Evolutionary conservation across 2,888 invertebrate genomes (phyloP).

Genomic region (Miltochrista miniata): DNA sequence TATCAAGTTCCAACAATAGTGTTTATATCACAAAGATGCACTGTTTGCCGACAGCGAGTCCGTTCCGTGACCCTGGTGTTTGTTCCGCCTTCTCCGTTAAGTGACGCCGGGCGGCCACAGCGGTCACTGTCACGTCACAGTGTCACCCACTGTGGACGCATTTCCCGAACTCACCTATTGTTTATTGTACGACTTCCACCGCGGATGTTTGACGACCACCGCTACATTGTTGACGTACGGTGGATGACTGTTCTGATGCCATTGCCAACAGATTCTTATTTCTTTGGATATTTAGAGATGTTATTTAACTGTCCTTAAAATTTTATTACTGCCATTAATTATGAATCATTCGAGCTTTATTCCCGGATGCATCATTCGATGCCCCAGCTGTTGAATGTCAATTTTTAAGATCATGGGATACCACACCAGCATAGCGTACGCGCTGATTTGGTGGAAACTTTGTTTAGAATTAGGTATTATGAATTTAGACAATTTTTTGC

Average conservation of each 20-base stretch:
- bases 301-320: too few relatives aligned
- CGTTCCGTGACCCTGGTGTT: constrained; percentile 1
- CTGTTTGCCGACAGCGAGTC: neutral
- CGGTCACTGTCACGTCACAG: constrained; percentile 2
- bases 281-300: neutral
- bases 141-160: constrained; percentile 6
- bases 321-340: too few relatives aligned
- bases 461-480: neutral
- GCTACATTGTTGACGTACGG: neutral
- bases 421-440: too few relatives aligned
- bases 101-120: too few relatives aligned
- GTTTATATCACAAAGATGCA: neutral
- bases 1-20: neutral
- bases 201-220: constrained; percentile 26
- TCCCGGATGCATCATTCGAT: too few relatives aligned
- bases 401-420: too few relatives aligned
- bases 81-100: neutral
- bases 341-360: too few relatives aligned
- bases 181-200: constrained; percentile 6
- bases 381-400: too few relatives aligned
- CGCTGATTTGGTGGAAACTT: neutral
- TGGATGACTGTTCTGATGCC: neutral
- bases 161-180: constrained; percentile 2
- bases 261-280: neutral
- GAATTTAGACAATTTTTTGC: constrained; percentile 56